These are phyloP conservation scores for Rhynchotus rufescens DNA, from an alignment of 2,797 vertebrate genomes.

Conservation along the genomic window DNA sequence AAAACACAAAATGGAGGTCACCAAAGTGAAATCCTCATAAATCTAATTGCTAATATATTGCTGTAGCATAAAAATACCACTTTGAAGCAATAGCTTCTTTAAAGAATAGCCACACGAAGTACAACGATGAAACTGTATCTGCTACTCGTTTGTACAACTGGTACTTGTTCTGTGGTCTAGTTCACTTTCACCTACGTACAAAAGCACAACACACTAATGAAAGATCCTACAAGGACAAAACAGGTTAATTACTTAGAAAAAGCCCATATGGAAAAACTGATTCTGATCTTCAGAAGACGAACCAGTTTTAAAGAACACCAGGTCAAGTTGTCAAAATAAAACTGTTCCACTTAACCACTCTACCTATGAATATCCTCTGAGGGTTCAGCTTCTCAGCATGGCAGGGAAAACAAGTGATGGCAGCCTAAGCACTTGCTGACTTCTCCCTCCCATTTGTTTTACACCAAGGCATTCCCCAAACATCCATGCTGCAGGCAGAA, in stretches of 20 bases:
- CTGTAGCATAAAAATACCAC: not conserved
- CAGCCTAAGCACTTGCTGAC: not conserved
- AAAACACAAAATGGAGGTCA: not conserved
- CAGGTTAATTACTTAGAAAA: not conserved
- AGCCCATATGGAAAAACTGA: not conserved
- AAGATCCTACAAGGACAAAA: not conserved
- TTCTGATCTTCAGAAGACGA: not conserved
- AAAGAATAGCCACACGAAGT: not conserved
- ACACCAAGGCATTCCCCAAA: not conserved
- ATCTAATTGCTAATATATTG: not conserved
- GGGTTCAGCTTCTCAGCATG: not conserved
- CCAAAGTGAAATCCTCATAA: not conserved
- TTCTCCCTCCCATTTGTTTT: fast-evolving
- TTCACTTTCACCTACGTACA: not conserved
- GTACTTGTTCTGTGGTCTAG: not conserved
- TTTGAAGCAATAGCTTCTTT: not conserved
- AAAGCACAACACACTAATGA: not conserved
- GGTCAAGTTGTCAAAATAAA: not conserved
- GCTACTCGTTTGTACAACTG: not conserved
- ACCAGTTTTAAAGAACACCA: not conserved
- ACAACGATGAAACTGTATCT: not conserved
- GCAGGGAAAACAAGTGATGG: not conserved
- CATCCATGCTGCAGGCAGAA: not conserved
- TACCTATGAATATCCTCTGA: fast-evolving
- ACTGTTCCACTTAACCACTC: not conserved